Base-by-base conservation (phyloP, 2,797 vertebrate species). In the Enteromius mattozi region DNA sequence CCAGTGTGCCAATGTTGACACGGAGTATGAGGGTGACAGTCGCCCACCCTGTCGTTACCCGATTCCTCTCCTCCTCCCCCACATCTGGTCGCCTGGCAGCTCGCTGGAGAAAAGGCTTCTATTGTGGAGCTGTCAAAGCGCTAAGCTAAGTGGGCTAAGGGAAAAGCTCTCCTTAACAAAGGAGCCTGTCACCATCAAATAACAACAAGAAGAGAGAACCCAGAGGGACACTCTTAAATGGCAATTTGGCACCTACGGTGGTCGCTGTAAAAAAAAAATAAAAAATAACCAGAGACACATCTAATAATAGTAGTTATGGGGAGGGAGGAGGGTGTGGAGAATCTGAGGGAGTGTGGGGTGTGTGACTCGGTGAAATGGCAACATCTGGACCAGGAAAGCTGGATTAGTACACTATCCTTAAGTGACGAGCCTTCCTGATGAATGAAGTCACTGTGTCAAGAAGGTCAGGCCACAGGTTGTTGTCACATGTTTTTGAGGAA, bases 41-140 rank as follows among this genome's bases (percentile, higher is more conserved):
- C 74, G 40, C 66, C 83, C 77, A 80, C 78, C 59, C 49, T 79
- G 74, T 86, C 45, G 65, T 85, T 85, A 86, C 76, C 80, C 80
- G 30, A 47, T 75, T 77, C 27, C 84, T 82, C 84, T 63, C 33
- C 91, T 93, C 88, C 92, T 93, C 94, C 91, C 89, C 92, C 88
- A 89, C 91, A 91, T 89, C 92, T 94, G 93, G 93, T 94, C 94
- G 92, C 93, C 91, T 88, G 91, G 92, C 92, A 94, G 91, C 92
- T 94, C 92, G 92, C 85, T 81, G 90, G 91, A 88, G 91, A 93
- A 93, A 78, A 78, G 88, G 90, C 92, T 84, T 87, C 91, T 92
- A 93, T 95, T 95, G 93, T 95, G 91, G 91, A 93, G 88, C 93
- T 95, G 92, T 95, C 94, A 94, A 90, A 92, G 86, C 82, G 91